Evolutionary conservation across 2,888 invertebrate species (phyloP), one percentile per base, ranked within the genome.

Genomic region (Anticlea derivata): DNA sequence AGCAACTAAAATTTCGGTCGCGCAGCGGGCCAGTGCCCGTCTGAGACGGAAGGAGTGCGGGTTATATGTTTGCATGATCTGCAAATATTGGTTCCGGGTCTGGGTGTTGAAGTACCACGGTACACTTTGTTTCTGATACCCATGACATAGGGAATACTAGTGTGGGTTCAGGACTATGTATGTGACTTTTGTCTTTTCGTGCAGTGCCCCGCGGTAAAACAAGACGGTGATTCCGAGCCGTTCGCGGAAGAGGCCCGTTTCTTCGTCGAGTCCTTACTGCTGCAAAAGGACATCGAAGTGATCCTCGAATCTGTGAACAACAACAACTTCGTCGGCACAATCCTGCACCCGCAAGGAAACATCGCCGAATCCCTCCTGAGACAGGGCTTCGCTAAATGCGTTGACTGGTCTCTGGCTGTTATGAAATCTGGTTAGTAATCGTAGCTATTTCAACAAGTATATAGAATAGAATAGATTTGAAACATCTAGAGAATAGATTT

Each of bases 261-360:
- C 84, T 99, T 97, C 83, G 96, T 98, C 0, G 99, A 99, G 81
- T 93, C 95, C 1, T 93, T 97, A 37, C 92, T 99, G 4, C 92
- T 99, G 27, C 99, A 99, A 73, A 93, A 97, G 49, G 96, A 98
- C 76, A 94, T 98, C 0, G 95, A 98, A 78, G 94, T 98, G 10
- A 93, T 97, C 24, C 90, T 99, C 31, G 98, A 99, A 74, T 96
- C 98, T 0, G 96, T 96, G 0, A 97, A 97, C 70, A 99, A 98
- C 79, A 95, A 95, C 70, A 98, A 97, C 79, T 96, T 98, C 70
- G 95, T 99, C 48, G 99, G 99, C 26, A 96, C 97, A 22, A 95
- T 99, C 63, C 73, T 98, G 35, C 98, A 98, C 84, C 99, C 99
- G 0, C 94, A 92, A 74, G 95, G 95, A 24, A 98, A 98, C 79